phyloP scores from a whole-genome alignment of 2,113 vertebrate genomes.

The Orycteropus afer region DNA sequence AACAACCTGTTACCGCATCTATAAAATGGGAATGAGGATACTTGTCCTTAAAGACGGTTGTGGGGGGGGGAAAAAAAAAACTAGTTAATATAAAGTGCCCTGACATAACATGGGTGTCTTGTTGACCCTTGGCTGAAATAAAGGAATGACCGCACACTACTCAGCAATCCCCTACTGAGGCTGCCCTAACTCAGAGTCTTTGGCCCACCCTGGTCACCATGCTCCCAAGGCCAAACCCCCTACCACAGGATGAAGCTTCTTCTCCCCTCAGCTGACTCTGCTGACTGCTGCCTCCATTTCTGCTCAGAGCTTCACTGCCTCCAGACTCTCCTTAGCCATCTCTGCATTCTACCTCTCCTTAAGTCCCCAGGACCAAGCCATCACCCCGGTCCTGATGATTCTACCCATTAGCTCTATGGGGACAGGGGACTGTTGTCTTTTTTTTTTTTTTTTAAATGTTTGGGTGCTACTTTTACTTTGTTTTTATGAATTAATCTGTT shows the following conservation, averaged over 20 bases:
- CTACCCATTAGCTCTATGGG: neutral
- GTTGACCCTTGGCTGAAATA: constrained; percentile 1
- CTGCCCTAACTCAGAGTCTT: neutral
- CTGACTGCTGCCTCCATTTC: neutral
- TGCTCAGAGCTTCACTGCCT: neutral
- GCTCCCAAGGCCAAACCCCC: neutral
- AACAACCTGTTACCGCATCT: constrained; percentile 18
- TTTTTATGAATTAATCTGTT: too few species aligned
- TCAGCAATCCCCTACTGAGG: neutral
- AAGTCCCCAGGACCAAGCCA: neutral
- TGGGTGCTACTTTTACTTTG: too few species aligned
- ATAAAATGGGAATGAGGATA: neutral
- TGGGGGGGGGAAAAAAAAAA: neutral
- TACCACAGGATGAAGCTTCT: neutral
- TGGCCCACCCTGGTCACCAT: neutral
- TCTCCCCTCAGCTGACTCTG: neutral
- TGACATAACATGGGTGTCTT: neutral
- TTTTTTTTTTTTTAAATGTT: too few species aligned
- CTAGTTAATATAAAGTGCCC: neutral
- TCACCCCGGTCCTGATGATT: accelerated
- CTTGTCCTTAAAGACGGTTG: neutral
- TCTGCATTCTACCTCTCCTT: neutral
- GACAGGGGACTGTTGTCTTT: neutral
- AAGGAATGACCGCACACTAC: neutral
- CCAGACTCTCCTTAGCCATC: neutral